Evolutionary conservation across 30 jellyfish, hydroid and myxozoan genomes (phyloP).

Genomic region (Calvadosia cruxmelitensis): DNA sequence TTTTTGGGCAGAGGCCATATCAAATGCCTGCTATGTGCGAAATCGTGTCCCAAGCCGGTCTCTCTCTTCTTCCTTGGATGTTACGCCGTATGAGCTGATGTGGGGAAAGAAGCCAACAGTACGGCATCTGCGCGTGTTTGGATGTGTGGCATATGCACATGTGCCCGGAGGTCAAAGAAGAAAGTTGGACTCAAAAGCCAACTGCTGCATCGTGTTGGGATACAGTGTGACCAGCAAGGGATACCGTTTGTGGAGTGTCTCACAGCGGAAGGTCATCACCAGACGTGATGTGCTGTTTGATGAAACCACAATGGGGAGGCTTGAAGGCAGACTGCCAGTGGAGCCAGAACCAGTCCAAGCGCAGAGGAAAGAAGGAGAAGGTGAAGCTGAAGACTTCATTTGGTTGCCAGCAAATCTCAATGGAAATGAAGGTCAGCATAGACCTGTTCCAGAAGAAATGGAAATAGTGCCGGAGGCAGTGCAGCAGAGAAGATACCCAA

Average conservation of each 20-base stretch:
- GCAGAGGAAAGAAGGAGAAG: too few relatives aligned
- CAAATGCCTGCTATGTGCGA: not conserved
- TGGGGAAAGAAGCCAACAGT: conserved; percentile 6
- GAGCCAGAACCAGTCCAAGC: too few relatives aligned
- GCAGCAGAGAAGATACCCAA: too few relatives aligned
- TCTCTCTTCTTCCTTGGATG: not conserved
- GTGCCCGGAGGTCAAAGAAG: conserved; percentile 9
- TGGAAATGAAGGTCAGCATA: too few relatives aligned
- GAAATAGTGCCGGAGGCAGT: too few relatives aligned
- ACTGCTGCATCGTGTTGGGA: conserved; percentile 8
- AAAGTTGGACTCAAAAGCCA: conserved; percentile 30
- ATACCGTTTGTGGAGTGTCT: conserved; percentile 9
- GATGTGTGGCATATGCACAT: conserved; percentile 19
- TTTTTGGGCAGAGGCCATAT: conserved; percentile 10
- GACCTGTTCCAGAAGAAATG: too few relatives aligned
- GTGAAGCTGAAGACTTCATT: too few relatives aligned
- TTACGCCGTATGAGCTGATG: conserved; percentile 10
- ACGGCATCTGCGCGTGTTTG: conserved; percentile 5
- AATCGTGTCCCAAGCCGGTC: conserved; percentile 13
- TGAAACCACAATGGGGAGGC: too few relatives aligned
- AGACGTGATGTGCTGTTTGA: too few relatives aligned
- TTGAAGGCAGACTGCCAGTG: too few relatives aligned
- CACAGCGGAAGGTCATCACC: too few relatives aligned
- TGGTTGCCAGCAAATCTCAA: too few relatives aligned
- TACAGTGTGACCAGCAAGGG: conserved; percentile 5